Evolutionary conservation across 2,797 vertebrate species (phyloP).

Genomic region (Periophthalmus magnuspinnatus): DNA sequence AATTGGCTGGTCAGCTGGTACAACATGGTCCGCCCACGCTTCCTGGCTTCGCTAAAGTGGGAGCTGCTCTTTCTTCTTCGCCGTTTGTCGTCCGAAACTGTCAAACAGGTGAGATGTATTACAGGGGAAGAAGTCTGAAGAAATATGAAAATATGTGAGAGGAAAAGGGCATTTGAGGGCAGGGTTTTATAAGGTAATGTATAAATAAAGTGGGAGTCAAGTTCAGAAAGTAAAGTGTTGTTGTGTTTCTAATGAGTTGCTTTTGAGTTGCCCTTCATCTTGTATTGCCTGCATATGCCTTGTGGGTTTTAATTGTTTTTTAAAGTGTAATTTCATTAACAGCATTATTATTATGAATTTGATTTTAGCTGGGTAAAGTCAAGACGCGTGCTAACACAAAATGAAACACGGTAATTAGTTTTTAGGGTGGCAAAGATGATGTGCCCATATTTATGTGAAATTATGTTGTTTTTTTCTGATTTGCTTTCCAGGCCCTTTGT

Average conservation of each 20-base stretch:
- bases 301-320: neutral
- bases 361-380: neutral
- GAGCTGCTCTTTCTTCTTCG: slow-evolving; percentile 81
- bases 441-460: no score
- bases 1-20: slow-evolving; percentile 87
- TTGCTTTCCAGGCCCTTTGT: no score
- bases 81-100: slow-evolving; percentile 79
- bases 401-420: neutral
- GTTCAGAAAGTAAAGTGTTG: neutral
- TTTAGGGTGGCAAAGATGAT: no score
- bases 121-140: neutral
- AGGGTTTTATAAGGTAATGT: neutral
- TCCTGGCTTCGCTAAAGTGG: slow-evolving; percentile 80
- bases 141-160: neutral
- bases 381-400: neutral
- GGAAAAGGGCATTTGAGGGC: neutral
- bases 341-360: neutral
- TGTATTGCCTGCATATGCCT: neutral
- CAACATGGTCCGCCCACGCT: slow-evolving; percentile 83
- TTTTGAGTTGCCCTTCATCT: slow-evolving; percentile 1
- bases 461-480: no score
- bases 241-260: slow-evolving; percentile 2
- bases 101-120: slow-evolving; percentile 4
- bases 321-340: neutral
- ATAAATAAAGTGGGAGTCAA: neutral